Evolutionary conservation across 2,888 invertebrate genomes (phyloP).

Genomic region (Nymphalis c-album): DNA sequence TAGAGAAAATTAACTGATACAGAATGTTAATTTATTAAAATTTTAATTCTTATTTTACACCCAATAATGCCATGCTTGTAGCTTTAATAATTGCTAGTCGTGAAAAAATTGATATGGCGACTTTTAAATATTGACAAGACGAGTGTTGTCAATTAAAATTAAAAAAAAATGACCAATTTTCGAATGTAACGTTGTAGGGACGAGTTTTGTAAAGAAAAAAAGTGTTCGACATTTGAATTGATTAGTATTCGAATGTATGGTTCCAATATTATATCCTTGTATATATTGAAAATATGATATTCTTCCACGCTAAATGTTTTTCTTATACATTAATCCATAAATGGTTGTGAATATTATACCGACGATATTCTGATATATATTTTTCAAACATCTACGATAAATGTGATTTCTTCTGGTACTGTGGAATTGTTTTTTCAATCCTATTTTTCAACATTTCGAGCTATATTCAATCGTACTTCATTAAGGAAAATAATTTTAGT

Average conservation of each 20-base stretch:
- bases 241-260: not conserved
- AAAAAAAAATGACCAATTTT: constrained; percentile 32
- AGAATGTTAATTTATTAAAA: not conserved
- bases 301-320: constrained; percentile 19
- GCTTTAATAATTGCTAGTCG: constrained; percentile 28
- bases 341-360: constrained; percentile 33
- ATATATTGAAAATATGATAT: constrained; percentile 13
- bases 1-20: not conserved
- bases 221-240: not conserved
- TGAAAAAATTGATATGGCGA: constrained; percentile 9
- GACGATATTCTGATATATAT: constrained; percentile 16
- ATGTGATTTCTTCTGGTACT: constrained; percentile 8
- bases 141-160: constrained; percentile 14
- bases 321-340: constrained; percentile 25
- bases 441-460: not conserved
- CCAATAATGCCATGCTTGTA: constrained; percentile 15
- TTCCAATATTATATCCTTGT: constrained; percentile 8
- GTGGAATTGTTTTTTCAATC: not conserved
- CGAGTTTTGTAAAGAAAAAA: constrained; percentile 1
- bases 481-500: not conserved
- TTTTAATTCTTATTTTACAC: not conserved
- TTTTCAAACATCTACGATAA: constrained; percentile 11
- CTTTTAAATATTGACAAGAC: constrained; percentile 16
- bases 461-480: not conserved
- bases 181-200: constrained; percentile 1